These are phyloP conservation scores for Ernsta delagoae DNA, from an alignment of 2,888 invertebrate species.

Conservation along the genomic window DNA sequence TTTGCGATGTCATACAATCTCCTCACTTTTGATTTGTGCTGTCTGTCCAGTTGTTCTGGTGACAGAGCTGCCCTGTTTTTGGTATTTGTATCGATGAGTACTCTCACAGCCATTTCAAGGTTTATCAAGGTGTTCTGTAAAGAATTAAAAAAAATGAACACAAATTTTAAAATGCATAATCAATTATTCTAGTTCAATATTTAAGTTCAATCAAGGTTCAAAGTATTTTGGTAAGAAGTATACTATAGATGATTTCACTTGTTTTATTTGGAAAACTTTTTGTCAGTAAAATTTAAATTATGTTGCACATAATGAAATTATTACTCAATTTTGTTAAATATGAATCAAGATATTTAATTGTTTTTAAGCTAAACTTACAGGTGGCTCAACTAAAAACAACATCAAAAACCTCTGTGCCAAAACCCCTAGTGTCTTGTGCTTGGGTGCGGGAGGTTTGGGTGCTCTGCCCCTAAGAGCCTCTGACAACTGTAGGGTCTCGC, in stretches of 20 bases:
- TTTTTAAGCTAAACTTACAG: too few species aligned
- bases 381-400: constrained; percentile 87
- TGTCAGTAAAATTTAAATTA: too few species aligned
- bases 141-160: constrained; percentile 36
- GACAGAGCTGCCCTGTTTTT: constrained; percentile 81
- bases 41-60: constrained; percentile 79
- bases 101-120: constrained; percentile 87
- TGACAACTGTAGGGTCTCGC: constrained; percentile 79
- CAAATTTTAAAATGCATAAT: too few species aligned
- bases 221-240: too few species aligned
- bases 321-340: too few species aligned
- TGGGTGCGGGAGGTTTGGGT: constrained; percentile 78
- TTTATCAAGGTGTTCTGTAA: constrained; percentile 87
- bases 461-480: constrained; percentile 80
- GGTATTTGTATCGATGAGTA: constrained; percentile 82
- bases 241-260: too few species aligned
- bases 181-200: too few species aligned
- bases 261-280: not conserved
- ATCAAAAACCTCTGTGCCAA: constrained; percentile 81
- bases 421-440: constrained; percentile 88
- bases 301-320: too few species aligned
- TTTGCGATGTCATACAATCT: constrained; percentile 92
- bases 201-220: too few species aligned
- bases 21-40: constrained; percentile 88
- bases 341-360: too few species aligned